Evolutionary conservation across 2,797 vertebrate species (phyloP).

Genomic region (Bryconaethiops microstoma): DNA sequence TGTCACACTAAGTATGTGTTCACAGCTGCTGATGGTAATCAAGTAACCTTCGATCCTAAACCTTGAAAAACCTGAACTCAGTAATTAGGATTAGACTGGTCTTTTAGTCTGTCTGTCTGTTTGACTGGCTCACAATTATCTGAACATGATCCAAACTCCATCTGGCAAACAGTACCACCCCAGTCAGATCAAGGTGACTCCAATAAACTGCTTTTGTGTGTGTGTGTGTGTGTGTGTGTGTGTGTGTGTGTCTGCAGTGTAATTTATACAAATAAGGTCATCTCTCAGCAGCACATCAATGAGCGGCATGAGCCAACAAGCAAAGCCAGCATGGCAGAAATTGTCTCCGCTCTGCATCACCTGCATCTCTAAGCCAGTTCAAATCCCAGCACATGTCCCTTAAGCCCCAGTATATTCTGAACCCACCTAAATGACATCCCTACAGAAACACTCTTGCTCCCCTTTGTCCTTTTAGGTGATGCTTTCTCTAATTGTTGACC

Average conservation of each 20-base stretch:
- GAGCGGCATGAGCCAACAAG: neutral
- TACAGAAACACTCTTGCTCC: neutral
- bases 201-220: constrained; percentile 60
- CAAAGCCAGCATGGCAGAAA: constrained; percentile 20
- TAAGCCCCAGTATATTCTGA: constrained; percentile 12
- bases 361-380: neutral
- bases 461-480: constrained; percentile 33
- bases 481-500: constrained; percentile 51
- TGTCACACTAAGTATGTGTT: no score
- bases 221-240: constrained; percentile 50
- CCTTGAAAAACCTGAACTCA: no score
- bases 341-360: constrained; percentile 2
- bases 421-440: neutral
- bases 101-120: neutral
- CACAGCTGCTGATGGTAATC: no score
- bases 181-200: constrained; percentile 59
- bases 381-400: constrained; percentile 7
- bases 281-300: neutral
- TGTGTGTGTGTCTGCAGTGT: constrained; percentile 8
- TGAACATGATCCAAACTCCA: neutral
- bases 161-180: neutral
- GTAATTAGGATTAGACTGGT: no score
- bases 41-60: no score
- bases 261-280: neutral
- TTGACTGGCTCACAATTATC: neutral